phyloP scores from a whole-genome alignment of 2,888 invertebrate species.

The Alcis repandata region DNA sequence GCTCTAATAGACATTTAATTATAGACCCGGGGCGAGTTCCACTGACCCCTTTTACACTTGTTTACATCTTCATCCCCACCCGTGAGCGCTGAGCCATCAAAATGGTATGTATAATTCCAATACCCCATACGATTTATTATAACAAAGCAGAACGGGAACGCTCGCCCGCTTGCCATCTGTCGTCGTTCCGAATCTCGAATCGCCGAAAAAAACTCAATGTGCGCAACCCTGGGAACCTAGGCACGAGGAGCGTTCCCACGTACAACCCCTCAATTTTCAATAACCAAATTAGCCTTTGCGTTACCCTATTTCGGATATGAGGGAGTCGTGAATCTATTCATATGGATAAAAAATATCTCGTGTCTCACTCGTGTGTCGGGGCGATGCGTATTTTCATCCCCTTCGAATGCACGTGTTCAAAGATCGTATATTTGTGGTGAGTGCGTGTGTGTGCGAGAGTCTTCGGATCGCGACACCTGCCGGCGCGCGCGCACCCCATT shows the following conservation, averaged over 20 bases:
- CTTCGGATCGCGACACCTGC: constrained; percentile 80
- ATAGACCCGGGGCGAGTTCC: constrained; percentile 73
- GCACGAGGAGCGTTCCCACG: constrained; percentile 89
- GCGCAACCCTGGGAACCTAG: constrained; percentile 89
- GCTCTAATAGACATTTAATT: constrained; percentile 85
- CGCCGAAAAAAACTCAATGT: constrained; percentile 85
- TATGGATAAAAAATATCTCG: constrained; percentile 79
- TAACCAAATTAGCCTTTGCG: constrained; percentile 88
- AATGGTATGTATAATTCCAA: constrained; percentile 85
- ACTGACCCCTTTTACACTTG: constrained; percentile 87
- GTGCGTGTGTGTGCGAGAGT: constrained; percentile 76
- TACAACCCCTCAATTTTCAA: constrained; percentile 87
- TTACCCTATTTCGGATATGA: constrained; percentile 87
- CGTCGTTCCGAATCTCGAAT: constrained; percentile 83
- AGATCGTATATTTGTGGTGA: constrained; percentile 78
- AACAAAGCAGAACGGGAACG: constrained; percentile 82
- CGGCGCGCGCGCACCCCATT: constrained; percentile 81
- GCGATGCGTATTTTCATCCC: constrained; percentile 74
- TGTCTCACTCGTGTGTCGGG: constrained; percentile 65
- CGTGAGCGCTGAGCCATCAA: constrained; percentile 81
- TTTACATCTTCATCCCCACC: constrained; percentile 85
- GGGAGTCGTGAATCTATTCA: constrained; percentile 87
- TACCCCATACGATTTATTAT: constrained; percentile 84
- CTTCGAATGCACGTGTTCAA: constrained; percentile 86
- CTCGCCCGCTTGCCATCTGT: constrained; percentile 86